A percentile compares a stretch with the other conserved stretches of the same genome.
These are phyloP conservation scores for Ernsta delagoae DNA, from an alignment of 2,888 invertebrate genomes.

Conservation along the genomic window DNA sequence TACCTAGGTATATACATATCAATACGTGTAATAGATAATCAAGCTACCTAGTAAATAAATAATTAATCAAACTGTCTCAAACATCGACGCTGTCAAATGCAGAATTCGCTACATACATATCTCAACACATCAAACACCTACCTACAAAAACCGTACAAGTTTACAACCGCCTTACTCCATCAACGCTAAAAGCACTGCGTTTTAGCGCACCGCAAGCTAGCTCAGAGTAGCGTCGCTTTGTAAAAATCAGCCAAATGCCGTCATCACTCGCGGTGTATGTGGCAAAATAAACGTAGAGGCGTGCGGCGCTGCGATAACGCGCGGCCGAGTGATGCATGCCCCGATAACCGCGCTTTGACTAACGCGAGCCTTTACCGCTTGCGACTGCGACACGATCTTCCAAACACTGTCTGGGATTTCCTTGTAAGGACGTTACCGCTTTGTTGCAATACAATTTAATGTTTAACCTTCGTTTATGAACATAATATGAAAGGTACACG, in stretches of 20 bases:
- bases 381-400: slow-evolving; percentile 11
- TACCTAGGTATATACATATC: no score
- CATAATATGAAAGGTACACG: no score
- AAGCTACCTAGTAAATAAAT: no score
- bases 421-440: no score
- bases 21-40: no score
- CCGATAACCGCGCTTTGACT: slow-evolving; percentile 46
- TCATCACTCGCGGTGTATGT: slow-evolving; percentile 40
- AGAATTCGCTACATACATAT: no score
- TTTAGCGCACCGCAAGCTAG: neutral
- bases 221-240: slow-evolving; percentile 8
- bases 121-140: no score
- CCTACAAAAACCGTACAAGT: neutral
- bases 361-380: slow-evolving; percentile 29
- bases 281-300: slow-evolving; percentile 40
- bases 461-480: no score
- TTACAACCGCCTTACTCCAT: neutral
- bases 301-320: slow-evolving; percentile 51
- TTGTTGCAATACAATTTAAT: no score
- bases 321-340: slow-evolving; percentile 47
- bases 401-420: no score
- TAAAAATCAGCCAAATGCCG: slow-evolving; percentile 32
- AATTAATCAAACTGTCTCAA: no score
- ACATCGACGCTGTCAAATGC: no score
- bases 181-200: slow-evolving; percentile 15